Evolutionary conservation across 1,140 invertebrate genomes (phyloP), one percentile per base, ranked within the genome.

Genomic region (Drosophila hydei): DNA sequence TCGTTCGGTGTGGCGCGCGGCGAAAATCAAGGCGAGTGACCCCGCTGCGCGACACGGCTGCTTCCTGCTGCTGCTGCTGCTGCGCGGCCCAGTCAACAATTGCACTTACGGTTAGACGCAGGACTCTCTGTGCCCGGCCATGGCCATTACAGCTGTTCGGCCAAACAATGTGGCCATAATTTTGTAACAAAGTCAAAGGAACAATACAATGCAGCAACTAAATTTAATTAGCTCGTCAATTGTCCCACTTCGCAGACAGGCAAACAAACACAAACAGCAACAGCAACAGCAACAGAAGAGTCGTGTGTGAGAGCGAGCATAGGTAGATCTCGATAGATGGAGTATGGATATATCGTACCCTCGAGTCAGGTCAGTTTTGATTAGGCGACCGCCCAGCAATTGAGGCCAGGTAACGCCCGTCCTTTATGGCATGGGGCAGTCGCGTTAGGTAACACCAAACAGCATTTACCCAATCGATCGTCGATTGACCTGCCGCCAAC

Each of bases 201-300:
- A 71, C 72, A 70, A 61, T 48, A 67, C 70, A 76, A 48, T 51
- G 54, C 45, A 59, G 43, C 64, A 63, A 69, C 72, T 76, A 47
- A 43, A 76, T 87, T 87, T 87, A 87, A 87, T 87, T 88, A 87
- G 79, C 47, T 65, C 47, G 83, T 88, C 83, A 88, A 87, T 87
- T 87, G 84, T 87, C 68, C 54, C 61, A 42, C 54, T 30, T 19
- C 38, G 54, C 16, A 11, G 30, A 3, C 52, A 40, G 42, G 36
- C 9, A 27, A n/a, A 30, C 43, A 40, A 8, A 16, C 38, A 18
- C 38, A 42, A 16, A 16, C 38, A 33, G 30, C 30, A n/a, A n/a
- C n/a, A n/a, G n/a, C n/a, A n/a, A n/a, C n/a, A n/a, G n/a, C n/a
- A n/a, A n/a, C n/a, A n/a, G n/a, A n/a, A n/a, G n/a, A n/a, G n/a